Evolutionary conservation across 2,113 vertebrate genomes (phyloP).

Genomic region (Hystrix brachyura): DNA sequence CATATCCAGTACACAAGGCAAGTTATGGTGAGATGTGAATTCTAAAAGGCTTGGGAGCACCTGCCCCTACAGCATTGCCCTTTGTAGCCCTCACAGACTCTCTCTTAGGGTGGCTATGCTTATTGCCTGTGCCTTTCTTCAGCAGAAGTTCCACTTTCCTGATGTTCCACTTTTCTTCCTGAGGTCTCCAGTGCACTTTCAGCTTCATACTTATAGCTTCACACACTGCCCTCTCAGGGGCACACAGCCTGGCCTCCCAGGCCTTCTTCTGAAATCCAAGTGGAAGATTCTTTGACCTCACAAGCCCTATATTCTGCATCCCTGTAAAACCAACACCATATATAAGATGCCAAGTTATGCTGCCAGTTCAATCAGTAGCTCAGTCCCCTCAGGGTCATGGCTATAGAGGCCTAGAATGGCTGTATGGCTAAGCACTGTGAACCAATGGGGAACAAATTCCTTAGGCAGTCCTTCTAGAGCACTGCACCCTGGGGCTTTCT

Average conservation of each 20-base stretch:
- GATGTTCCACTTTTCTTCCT: too few relatives aligned
- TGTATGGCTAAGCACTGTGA: not conserved
- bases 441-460: not conserved
- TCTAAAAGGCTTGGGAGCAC: not conserved
- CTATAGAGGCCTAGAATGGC: not conserved
- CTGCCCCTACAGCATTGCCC: not conserved
- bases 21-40: not conserved
- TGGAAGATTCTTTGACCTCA: not conserved
- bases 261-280: not conserved
- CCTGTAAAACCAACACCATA: not conserved
- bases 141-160: not conserved
- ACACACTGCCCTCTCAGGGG: not conserved
- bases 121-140: not conserved
- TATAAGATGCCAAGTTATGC: not conserved
- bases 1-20: not conserved
- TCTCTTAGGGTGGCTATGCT: not conserved
- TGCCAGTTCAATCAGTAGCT: not conserved
- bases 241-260: not conserved
- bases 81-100: not conserved
- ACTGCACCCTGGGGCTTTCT: not conserved
- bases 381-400: not conserved
- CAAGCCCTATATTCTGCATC: not conserved
- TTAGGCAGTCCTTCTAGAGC: not conserved
- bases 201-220: not conserved
- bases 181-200: not conserved